Evolutionary conservation across 2,888 invertebrate species (phyloP), one percentile per base, ranked within the genome.

Genomic region (Torymus tubicola): DNA sequence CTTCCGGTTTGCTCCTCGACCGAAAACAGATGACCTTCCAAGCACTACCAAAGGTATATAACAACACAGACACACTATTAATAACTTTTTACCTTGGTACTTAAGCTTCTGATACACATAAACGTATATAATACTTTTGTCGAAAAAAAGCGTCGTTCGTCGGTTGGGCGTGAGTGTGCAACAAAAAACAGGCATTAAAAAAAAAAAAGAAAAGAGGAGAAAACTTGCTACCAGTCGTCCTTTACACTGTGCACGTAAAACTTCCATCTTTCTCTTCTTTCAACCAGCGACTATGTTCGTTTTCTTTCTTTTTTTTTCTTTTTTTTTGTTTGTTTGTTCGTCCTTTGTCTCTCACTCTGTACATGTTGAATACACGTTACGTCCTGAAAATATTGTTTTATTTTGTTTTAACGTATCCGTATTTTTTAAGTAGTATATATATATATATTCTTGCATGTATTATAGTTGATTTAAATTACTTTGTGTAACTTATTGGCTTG

Each of bases 41-140:
- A 85, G 84, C 85, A 87, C 86, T 86, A 86, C 84, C 83, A 88
- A 90, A 90, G 90, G 90, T 90, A 90, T 87, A 89, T 79, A 75
- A 80, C 42, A 42, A 42, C 71, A 77, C 78, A 80, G 53, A 80
- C 16, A 82, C 84, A 87, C 83, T 85, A 87, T 85, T 88, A 85
- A 85, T 87, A 86, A 84, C 84, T 42, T 74, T 74, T 84, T 84
- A 72, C 83, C 83, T 84, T 82, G 64, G 75, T 83, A 67, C 13
- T 65, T 68, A 71, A 81, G 71, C 81, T 77, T n/a, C n/a, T 76
- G 58, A 76, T 55, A 72, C 69, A 42, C 42, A 42, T 42, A 42
- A 21, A 21, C 5, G 31, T 42, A 42, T 42, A 42, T 8, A 8
- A 8, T 42, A 42, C 42, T 42, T 42, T 42, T 68, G 55, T 68